A percentile compares a stretch with the other conserved stretches of the same genome.
These are phyloP conservation scores for Anhinga anhinga DNA, from an alignment of 2,113 vertebrate species.

Conservation along the genomic window DNA sequence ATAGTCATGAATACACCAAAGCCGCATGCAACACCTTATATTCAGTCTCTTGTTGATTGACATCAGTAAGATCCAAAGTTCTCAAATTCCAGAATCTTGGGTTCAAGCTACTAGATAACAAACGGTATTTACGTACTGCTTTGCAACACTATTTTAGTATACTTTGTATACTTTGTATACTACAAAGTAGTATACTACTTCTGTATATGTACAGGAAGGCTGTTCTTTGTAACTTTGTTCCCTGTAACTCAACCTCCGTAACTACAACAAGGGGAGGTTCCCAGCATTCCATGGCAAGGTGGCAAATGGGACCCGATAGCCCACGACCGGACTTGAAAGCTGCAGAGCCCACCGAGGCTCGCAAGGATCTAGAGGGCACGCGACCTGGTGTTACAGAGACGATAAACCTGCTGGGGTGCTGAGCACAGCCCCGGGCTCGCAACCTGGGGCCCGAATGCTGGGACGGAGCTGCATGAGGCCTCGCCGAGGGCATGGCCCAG, in stretches of 20 bases:
- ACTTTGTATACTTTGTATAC: no score
- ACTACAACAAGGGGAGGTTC: background rate
- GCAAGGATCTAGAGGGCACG: fast-evolving
- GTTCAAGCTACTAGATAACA: no score
- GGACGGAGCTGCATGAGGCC: background rate
- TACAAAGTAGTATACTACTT: background rate
- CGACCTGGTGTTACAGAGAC: fast-evolving
- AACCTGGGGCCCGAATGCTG: fast-evolving
- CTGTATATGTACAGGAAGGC: background rate
- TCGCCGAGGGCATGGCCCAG: fast-evolving
- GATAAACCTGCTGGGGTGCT: fast-evolving
- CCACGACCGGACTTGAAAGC: fast-evolving
- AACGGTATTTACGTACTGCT: no score
- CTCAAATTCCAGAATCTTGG: background rate
- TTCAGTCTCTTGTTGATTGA: background rate
- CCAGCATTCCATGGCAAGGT: fast-evolving
- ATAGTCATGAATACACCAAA: background rate
- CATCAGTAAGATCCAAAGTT: background rate
- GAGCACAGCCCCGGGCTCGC: background rate
- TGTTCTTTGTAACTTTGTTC: background rate
- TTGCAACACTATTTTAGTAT: background rate
- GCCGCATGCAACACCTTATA: background rate
- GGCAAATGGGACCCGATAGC: fast-evolving
- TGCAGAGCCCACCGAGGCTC: background rate
- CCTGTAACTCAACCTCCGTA: background rate